Base-by-base conservation (phyloP, 1,140 invertebrate genomes). In the Drosophila ananassae region DNA sequence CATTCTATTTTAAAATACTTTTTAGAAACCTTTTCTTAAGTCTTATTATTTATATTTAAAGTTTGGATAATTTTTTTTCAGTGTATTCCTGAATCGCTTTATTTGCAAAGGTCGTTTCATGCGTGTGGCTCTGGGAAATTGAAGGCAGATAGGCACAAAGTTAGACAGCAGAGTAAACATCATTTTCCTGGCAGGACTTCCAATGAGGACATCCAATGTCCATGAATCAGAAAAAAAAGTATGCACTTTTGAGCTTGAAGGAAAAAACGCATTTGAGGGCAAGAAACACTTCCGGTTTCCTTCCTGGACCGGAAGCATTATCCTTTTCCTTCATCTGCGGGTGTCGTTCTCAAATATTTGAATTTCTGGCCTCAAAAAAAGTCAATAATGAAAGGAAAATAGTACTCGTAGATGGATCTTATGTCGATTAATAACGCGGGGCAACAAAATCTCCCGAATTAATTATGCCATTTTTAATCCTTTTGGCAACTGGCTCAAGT, bases 381-480 rank as follows among this genome's bases (percentile, higher is more conserved):
- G 10, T 37, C 34, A 37, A 37, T 37, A 37, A n/a, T 4, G 41
- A 24, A 39, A 9, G 44, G 9, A 22, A 47, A 12, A 30, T 12
- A 44, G 63, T 39, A 17, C 5, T 21, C 47, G 30, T 46, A 8
- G 30, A 8, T 28, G 34, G 60, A 48, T 63, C 81, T 57, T 39
- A 48, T 68, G 63, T 77, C 73, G 67, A 81, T 81, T 82, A 81
- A 78, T 83, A 78, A 78, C 59, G 47, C 39, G 63, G 63, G 28
- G 57, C 25, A 50, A 47, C 46, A 80, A 76, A 37, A 63, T 59
- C 75, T 47, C 48, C 30, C 51, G 73, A 82, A 83, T 82, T 82
- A 82, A 82, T 82, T 82, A 79, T 78, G 79, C 74, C 77, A 78
- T 71, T 82, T 83, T 77, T 78, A 82, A 82, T 69, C 69, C 79